These are phyloP conservation scores for Epicauta chinensis DNA, from an alignment of 1,140 invertebrate genomes.

Conservation along the genomic window DNA sequence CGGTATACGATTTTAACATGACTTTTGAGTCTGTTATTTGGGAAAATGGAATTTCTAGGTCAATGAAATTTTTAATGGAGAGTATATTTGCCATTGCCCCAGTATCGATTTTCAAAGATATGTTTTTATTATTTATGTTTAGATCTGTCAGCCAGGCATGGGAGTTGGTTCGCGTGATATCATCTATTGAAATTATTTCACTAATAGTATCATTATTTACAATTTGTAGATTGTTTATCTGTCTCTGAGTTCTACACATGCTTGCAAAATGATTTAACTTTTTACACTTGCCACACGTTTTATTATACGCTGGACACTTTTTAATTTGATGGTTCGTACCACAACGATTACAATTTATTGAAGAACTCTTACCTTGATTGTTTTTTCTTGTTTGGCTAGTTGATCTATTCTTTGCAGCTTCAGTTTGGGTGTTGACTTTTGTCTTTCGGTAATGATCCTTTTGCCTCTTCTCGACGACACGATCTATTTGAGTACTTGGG, in stretches of 20 bases:
- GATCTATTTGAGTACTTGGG: not conserved
- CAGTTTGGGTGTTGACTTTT: not conserved
- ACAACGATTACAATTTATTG: conserved; percentile 4
- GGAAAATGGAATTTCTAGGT: conserved; percentile 13
- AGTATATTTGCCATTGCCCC: conserved; percentile 23
- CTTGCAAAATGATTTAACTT: too few species aligned
- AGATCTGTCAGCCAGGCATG: too few species aligned
- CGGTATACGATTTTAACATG: conserved; percentile 16
- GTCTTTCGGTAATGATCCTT: too few species aligned
- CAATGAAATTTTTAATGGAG: conserved; percentile 13
- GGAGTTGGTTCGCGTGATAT: not conserved
- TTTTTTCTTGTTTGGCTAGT: not conserved
- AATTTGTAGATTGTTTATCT: conserved; percentile 8
- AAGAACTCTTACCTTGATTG: not conserved
- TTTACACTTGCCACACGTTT: too few species aligned
- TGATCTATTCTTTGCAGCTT: not conserved
- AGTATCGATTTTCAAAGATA: conserved; percentile 24
- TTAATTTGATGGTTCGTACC: conserved; percentile 9
- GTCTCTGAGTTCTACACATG: not conserved
- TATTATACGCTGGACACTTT: too few species aligned
- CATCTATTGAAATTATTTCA: conserved; percentile 4
- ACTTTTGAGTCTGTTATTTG: not conserved
- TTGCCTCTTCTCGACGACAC: not conserved
- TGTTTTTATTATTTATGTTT: conserved; percentile 14
- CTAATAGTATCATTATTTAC: conserved; percentile 3